Evolutionary conservation across 1,140 invertebrate genomes (phyloP), one percentile per base, ranked within the genome.

Genomic region (Meteorus sp.): DNA sequence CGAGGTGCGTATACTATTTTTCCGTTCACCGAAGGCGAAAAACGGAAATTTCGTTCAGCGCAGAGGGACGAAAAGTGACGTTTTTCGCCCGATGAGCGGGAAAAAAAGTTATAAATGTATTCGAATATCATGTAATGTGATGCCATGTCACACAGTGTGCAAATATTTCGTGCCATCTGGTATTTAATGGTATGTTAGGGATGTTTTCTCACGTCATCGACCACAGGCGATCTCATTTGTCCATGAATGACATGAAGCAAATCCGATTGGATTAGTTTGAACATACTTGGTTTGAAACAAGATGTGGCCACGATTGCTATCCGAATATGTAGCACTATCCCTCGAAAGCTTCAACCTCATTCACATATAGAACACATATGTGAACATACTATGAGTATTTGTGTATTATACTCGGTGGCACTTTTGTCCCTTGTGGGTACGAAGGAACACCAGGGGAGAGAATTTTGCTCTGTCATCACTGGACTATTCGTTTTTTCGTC

Each of bases 381-480:
- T 17, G 53, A 39, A n/a, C n/a, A n/a, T n/a, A n/a, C n/a, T n/a
- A n/a, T n/a, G n/a, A n/a, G n/a, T n/a, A n/a, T n/a, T n/a, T n/a
- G 13, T 17, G 22, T 19, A 52, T 52, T 19, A 23, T 39, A 20
- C 25, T 59, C 25, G 59, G 25, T 29, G n/a, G 41, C 57, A 56
- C 41, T 56, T 33, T 25, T 11, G 27, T 43, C 53, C 53, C 27
- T 13, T 45, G 53, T 19, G 53, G 13, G 37, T 2, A n/a, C 5
- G 6, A 15, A 23, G n/a, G 35, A 20, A 27, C 17, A 23, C 22
- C 39, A 23, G 39, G 35, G 23, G 23, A 23, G 9, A 15, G 23
- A 5, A 22, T 61, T 56, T 55, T 67, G 69, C 62, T 60, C 53
- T 56, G 65, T 71, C 68, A 69, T 64, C 61, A 65, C 63, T 47